These are phyloP conservation scores for Notolepis coatsorum DNA, from an alignment of 2,797 vertebrate species.

Conservation along the genomic window DNA sequence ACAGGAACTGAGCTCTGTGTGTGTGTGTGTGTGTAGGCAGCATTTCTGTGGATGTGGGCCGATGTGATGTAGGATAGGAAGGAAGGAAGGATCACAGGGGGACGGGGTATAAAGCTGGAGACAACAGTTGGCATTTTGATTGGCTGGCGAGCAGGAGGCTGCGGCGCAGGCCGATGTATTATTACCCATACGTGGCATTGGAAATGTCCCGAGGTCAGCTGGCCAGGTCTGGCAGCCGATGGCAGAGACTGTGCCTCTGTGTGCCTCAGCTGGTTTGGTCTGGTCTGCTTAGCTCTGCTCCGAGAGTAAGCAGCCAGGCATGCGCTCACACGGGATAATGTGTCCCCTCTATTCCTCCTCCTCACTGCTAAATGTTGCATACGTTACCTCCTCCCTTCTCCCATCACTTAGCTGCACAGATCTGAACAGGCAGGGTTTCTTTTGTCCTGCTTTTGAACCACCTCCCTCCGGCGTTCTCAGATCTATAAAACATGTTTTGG, in stretches of 20 bases:
- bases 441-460: slow-evolving; percentile 5
- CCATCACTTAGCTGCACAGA: neutral
- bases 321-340: slow-evolving; percentile 31
- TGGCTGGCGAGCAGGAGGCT: slow-evolving; percentile 47
- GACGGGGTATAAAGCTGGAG: slow-evolving; percentile 39
- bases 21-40: slow-evolving; percentile 9
- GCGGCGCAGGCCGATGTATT: slow-evolving; percentile 56
- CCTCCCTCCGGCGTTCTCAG: slow-evolving; percentile 1
- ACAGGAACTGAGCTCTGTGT: too few relatives aligned
- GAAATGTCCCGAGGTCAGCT: slow-evolving; percentile 56
- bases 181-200: slow-evolving; percentile 56
- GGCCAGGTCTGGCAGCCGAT: slow-evolving; percentile 47
- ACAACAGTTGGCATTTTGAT: slow-evolving; percentile 72
- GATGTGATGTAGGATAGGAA: slow-evolving; percentile 44
- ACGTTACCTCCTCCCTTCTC: neutral
- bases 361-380: slow-evolving; percentile 9
- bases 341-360: slow-evolving; percentile 18
- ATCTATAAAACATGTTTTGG: slow-evolving; percentile 19
- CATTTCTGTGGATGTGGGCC: slow-evolving; percentile 44
- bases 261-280: slow-evolving; percentile 48
- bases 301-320: slow-evolving; percentile 23
- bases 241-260: slow-evolving; percentile 33
- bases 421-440: neutral
- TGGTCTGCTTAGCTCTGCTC: slow-evolving; percentile 41
- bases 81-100: slow-evolving; percentile 19